Evolutionary conservation across 2,888 invertebrate species (phyloP), one percentile per base, ranked within the genome.

Genomic region (Drosophila mimetica): DNA sequence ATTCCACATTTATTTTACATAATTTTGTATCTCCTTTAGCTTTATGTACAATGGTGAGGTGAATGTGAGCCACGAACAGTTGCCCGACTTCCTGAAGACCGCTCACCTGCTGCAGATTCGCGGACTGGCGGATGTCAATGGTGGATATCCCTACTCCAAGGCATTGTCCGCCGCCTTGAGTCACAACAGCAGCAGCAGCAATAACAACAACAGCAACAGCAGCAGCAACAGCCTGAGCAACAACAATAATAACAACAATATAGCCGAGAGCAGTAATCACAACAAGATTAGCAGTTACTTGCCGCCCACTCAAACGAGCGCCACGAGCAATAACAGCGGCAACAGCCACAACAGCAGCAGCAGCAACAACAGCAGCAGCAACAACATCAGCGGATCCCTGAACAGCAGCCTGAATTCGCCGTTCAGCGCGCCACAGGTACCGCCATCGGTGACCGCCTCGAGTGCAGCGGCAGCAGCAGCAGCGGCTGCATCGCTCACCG

Each of bases 31-130:
- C n/a, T n/a, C n/a, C n/a, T n/a, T n/a, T n/a, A 95, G 95, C 92
- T 97, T 97, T 93, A 97, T 97, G 96, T 97, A 97, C 92, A 96
- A 97, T 92, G 97, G 97, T 71, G 97, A 97, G 92, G 97, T 97
- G 32, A 96, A 97, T 92, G 96, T 97, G 82, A 96, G 96, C 22
- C 96, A 97, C 91, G 96, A 97, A 87, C 96, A 96, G 90, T 93
- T 97, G 83, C 95, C 96, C 75, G 96, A 96, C 91, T 97, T 97
- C 91, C 93, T 97, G 78, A 95, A 96, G 92, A 97, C 97, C 74
- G 97, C 97, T 41, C 96, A 97, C 92, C 94, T 96, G 93, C 93
- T 97, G 85, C 96, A 97, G 93, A 96, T 97, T 18, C 94, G 97
- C 82, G 97, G 97, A 14, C 92, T 97, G 79, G 96, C 96, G 71